phyloP scores from a whole-genome alignment of 1,140 invertebrate species.

The Battus philenor region DNA sequence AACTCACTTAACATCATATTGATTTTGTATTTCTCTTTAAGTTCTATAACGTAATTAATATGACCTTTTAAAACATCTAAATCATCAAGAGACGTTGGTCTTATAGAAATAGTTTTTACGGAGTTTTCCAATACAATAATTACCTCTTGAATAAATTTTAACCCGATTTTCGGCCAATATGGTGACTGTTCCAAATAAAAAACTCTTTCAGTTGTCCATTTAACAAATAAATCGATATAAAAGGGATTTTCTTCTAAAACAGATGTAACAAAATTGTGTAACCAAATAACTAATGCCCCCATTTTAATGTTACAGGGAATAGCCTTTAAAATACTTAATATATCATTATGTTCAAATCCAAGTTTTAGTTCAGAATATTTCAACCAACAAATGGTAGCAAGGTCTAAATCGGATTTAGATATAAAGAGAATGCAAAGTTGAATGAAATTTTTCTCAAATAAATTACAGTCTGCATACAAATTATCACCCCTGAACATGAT shows the following conservation, averaged over 20 bases:
- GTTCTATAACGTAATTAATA: slow-evolving; percentile 54
- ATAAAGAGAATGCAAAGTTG: slow-evolving; percentile 54
- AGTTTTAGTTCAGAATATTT: slow-evolving; percentile 55
- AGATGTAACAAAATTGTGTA: slow-evolving; percentile 53
- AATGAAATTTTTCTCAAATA: slow-evolving; percentile 46
- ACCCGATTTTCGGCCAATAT: slow-evolving; percentile 67
- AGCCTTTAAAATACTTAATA: slow-evolving; percentile 49
- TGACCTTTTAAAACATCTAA: slow-evolving; percentile 54
- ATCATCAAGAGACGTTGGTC: slow-evolving; percentile 61
- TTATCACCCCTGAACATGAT: slow-evolving; percentile 49
- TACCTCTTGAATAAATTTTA: slow-evolving; percentile 62
- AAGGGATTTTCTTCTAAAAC: slow-evolving; percentile 60
- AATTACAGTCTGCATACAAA: slow-evolving; percentile 42
- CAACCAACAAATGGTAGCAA: slow-evolving; percentile 64
- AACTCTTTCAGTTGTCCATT: slow-evolving; percentile 61
- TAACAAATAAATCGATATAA: slow-evolving; percentile 61
- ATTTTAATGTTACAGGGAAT: slow-evolving; percentile 60
- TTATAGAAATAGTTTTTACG: slow-evolving; percentile 50
- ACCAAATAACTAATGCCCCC: slow-evolving; percentile 55
- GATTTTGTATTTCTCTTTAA: slow-evolving; percentile 67
- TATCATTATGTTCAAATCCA: slow-evolving; percentile 32
- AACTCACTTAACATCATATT: slow-evolving; percentile 63
- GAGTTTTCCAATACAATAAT: slow-evolving; percentile 50
- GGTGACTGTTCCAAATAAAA: slow-evolving; percentile 57
- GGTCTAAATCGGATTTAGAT: slow-evolving; percentile 55